Percentiles rank a stretch among this genome's conserved stretches.
Evolutionary conservation across 1,140 invertebrate species (phyloP).

Genomic region (Berghia stephanieae): DNA sequence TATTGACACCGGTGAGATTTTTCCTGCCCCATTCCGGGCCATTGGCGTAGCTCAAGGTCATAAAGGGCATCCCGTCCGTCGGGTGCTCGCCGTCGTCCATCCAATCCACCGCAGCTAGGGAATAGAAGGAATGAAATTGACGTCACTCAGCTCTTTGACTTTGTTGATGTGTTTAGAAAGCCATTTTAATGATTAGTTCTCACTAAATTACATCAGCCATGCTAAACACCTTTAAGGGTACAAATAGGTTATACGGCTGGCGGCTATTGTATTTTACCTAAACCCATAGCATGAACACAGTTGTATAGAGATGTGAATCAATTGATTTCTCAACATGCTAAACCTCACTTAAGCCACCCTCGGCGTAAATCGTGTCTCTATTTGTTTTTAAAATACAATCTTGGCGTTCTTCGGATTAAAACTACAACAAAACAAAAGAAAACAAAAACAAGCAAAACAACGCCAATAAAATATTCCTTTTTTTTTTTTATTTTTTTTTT

Average conservation of each 20-base stretch:
- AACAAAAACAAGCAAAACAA: too few species aligned
- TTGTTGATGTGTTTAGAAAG: too few species aligned
- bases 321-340: background rate
- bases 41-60: conserved; percentile 63
- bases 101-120: conserved; percentile 23
- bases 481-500: too few species aligned
- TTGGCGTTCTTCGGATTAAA: too few species aligned
- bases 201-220: conserved; percentile 56
- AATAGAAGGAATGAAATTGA: too few species aligned
- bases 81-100: background rate
- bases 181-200: too few species aligned
- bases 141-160: too few species aligned
- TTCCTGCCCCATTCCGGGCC: conserved; percentile 63
- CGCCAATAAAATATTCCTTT: too few species aligned
- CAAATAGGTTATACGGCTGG: conserved; percentile 79
- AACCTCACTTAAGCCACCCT: background rate
- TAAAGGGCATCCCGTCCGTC: conserved; percentile 55
- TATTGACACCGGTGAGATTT: conserved; percentile 57
- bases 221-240: conserved; percentile 87
- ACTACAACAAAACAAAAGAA: too few species aligned
- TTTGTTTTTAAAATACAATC: too few species aligned
- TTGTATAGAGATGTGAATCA: conserved; percentile 45
- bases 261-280: conserved; percentile 70
- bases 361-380: too few species aligned
- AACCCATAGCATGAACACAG: conserved; percentile 72